These are phyloP conservation scores for Colinus virginianus DNA, from an alignment of 2,113 vertebrate genomes.

Conservation along the genomic window DNA sequence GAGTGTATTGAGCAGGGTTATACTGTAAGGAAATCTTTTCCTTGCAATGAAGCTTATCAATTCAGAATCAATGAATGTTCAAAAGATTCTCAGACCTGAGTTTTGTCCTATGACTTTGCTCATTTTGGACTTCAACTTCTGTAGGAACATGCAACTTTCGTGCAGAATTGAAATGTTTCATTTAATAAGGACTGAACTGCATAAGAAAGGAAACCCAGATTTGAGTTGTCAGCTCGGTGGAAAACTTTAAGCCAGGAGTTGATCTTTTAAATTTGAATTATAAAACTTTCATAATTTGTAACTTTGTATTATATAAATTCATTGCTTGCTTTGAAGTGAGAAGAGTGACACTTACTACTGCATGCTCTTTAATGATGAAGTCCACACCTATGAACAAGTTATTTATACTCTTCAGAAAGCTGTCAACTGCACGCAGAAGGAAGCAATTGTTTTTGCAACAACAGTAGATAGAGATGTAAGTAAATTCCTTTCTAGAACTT, in stretches of 20 bases:
- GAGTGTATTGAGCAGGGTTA: neutral
- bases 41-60: neutral
- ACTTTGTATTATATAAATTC: neutral
- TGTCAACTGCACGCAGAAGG: slow-evolving; percentile 96
- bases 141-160: neutral
- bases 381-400: slow-evolving; percentile 98
- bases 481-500: slow-evolving; percentile 35
- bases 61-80: neutral
- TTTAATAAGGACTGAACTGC: no score
- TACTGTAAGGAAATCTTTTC: neutral
- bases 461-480: slow-evolving; percentile 97
- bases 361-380: slow-evolving; percentile 99
- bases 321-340: slow-evolving; percentile 78
- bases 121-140: neutral
- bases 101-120: neutral
- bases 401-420: slow-evolving; percentile 99
- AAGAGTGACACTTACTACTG: slow-evolving; percentile 92
- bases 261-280: neutral
- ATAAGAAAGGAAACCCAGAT: neutral
- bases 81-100: neutral
- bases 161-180: neutral
- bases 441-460: slow-evolving; percentile 95
- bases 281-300: neutral
- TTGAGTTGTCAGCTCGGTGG: neutral
- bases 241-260: neutral